These are phyloP conservation scores for Drosophila macrospina DNA, from an alignment of 2,888 invertebrate genomes.

Conservation along the genomic window DNA sequence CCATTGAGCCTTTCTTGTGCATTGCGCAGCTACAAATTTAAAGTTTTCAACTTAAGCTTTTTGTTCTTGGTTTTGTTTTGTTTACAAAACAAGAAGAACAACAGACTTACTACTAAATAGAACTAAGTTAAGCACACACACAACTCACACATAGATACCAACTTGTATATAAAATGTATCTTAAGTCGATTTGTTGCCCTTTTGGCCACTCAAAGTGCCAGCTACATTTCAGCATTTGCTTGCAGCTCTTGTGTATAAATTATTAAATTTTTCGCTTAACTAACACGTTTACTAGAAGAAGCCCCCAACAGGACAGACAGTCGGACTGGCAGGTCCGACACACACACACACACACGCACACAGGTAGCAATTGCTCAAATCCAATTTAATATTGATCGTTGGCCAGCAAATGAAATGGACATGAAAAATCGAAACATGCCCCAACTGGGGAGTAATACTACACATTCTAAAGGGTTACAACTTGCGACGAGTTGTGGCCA, in stretches of 20 bases:
- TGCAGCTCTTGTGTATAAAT: slow-evolving; percentile 50
- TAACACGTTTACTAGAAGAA: slow-evolving; percentile 44
- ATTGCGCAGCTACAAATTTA: slow-evolving; percentile 9
- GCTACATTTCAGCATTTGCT: slow-evolving; percentile 21
- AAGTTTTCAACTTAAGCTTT: slow-evolving; percentile 3
- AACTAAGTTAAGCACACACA: slow-evolving; percentile 1
- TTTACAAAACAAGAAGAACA: neutral
- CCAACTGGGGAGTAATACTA: neutral
- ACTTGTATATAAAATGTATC: slow-evolving; percentile 12
- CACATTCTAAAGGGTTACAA: slow-evolving; percentile 40
- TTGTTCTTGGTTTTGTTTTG: neutral
- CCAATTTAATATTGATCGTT: slow-evolving; percentile 77
- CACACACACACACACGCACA: slow-evolving; percentile 3
- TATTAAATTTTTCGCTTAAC: slow-evolving; percentile 63
- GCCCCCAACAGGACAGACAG: slow-evolving; percentile 5
- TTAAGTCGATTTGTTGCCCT: slow-evolving; percentile 39
- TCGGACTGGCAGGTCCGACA: slow-evolving; percentile 18
- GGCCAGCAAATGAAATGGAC: slow-evolving; percentile 47
- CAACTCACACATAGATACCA: neutral
- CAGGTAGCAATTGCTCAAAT: slow-evolving; percentile 66
- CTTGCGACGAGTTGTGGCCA: slow-evolving; percentile 27
- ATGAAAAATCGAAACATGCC: slow-evolving; percentile 58
- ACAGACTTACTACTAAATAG: neutral
- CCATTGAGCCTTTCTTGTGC: neutral
- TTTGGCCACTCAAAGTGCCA: slow-evolving; percentile 42